Evolutionary conservation across 1,140 invertebrate species (phyloP).

Genomic region (Neodiprion virginianus): DNA sequence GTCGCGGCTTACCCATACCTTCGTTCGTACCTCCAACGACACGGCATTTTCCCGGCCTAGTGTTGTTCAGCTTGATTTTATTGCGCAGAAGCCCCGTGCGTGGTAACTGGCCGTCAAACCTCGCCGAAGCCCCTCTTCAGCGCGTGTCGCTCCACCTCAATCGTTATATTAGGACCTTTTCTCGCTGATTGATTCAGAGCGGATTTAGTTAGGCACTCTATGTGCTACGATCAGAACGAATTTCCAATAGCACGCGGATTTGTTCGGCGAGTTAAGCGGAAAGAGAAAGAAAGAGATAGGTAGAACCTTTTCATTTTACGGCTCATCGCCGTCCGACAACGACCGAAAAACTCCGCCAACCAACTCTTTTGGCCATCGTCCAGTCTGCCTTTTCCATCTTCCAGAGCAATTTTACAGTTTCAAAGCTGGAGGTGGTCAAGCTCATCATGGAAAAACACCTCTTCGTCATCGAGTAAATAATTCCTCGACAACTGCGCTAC

Average conservation of each 20-base stretch:
- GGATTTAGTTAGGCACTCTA: neutral
- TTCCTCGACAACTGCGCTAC: neutral
- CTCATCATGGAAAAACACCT: neutral
- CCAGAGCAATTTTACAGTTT: neutral
- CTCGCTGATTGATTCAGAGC: neutral
- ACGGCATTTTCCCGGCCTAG: conserved; percentile 2
- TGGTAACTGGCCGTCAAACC: neutral
- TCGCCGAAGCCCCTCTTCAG: neutral
- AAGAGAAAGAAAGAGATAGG: too few relatives aligned
- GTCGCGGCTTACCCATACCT: conserved; percentile 26
- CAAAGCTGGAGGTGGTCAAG: neutral
- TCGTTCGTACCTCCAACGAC: conserved; percentile 37
- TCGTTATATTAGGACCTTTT: neutral
- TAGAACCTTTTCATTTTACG: too few relatives aligned
- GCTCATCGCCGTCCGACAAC: too few relatives aligned
- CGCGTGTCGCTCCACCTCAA: neutral
- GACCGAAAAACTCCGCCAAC: too few relatives aligned
- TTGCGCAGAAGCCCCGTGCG: neutral
- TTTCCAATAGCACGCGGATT: too few relatives aligned
- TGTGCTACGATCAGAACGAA: too few relatives aligned
- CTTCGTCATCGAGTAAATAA: neutral
- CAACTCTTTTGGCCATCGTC: neutral
- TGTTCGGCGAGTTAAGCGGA: too few relatives aligned
- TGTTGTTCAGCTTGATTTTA: neutral
- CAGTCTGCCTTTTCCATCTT: neutral